Conservation (phyloP, 1,140 invertebrate genomes). For the Heliconius congener region DNA sequence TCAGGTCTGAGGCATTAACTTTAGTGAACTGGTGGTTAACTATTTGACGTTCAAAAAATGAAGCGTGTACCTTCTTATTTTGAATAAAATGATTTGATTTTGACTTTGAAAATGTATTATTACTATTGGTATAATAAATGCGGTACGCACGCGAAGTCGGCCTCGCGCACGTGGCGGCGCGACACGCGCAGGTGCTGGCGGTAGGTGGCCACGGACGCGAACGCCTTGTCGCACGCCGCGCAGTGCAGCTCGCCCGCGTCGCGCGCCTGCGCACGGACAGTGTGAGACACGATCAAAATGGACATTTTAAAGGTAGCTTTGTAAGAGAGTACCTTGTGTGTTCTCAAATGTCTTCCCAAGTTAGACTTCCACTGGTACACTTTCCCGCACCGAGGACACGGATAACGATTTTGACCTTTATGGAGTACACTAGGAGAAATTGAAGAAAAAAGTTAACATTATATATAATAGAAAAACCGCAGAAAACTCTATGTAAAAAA, state of each 20-base stretch:
- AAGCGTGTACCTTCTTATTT: too few species aligned
- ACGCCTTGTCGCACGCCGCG: slow-evolving; percentile 58
- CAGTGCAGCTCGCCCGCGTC: slow-evolving; percentile 68
- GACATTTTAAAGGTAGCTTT: too few species aligned
- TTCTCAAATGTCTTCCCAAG: slow-evolving; percentile 65
- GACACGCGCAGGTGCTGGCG: slow-evolving; percentile 63
- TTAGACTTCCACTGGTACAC: slow-evolving; percentile 76
- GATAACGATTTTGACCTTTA: slow-evolving; percentile 65
- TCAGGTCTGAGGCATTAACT: too few species aligned
- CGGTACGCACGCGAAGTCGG: slow-evolving; percentile 56
- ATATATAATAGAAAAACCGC: background rate
- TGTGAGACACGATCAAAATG: too few species aligned
- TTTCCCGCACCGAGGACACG: slow-evolving; percentile 67
- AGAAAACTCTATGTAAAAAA: background rate
- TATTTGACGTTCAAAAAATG: too few species aligned
- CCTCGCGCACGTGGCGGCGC: slow-evolving; percentile 59
- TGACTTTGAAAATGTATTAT: too few species aligned
- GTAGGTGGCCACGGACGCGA: slow-evolving; percentile 72
- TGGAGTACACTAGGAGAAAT: slow-evolving; percentile 58
- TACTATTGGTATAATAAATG: too few species aligned
- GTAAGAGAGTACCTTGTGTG: slow-evolving; percentile 56
- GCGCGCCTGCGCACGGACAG: slow-evolving; percentile 47
- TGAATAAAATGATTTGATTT: too few species aligned
- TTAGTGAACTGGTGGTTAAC: too few species aligned
- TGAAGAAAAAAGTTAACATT: background rate